These are phyloP conservation scores for Argyrosomus japonicus DNA, from an alignment of 2,113 vertebrate genomes.

Conservation along the genomic window DNA sequence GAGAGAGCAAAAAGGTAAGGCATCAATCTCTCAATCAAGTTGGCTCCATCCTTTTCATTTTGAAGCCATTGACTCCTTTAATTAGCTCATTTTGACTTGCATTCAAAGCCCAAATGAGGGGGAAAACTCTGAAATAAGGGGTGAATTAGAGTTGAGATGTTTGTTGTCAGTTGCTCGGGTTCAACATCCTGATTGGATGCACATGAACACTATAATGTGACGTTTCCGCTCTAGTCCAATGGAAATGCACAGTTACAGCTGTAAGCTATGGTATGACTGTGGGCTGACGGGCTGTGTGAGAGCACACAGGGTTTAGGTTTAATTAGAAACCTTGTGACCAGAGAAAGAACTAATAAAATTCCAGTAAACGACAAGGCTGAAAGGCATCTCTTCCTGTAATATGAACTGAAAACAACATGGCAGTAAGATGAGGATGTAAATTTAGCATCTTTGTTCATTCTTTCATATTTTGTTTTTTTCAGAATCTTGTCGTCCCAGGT, in stretches of 20 bases:
- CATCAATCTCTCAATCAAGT: background rate
- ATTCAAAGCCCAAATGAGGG: background rate
- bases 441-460: background rate
- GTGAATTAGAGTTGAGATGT: background rate
- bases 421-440: background rate
- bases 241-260: background rate
- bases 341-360: background rate
- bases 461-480: background rate
- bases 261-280: constrained; percentile 15
- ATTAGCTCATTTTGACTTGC: background rate
- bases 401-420: background rate
- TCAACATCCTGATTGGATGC: background rate
- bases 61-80: too few species aligned
- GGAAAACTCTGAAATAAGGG: background rate
- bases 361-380: background rate
- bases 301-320: constrained; percentile 13
- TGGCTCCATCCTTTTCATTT: background rate
- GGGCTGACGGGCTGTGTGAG: constrained; percentile 14
- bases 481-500: constrained; percentile 85
- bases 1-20: constrained; percentile 90
- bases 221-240: background rate
- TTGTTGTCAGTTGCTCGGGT: background rate
- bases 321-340: constrained; percentile 36
- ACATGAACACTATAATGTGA: constrained; percentile 12
- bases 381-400: background rate